Conservation (phyloP, 2,797 vertebrate species). For the Gallirallus australis region DNA sequence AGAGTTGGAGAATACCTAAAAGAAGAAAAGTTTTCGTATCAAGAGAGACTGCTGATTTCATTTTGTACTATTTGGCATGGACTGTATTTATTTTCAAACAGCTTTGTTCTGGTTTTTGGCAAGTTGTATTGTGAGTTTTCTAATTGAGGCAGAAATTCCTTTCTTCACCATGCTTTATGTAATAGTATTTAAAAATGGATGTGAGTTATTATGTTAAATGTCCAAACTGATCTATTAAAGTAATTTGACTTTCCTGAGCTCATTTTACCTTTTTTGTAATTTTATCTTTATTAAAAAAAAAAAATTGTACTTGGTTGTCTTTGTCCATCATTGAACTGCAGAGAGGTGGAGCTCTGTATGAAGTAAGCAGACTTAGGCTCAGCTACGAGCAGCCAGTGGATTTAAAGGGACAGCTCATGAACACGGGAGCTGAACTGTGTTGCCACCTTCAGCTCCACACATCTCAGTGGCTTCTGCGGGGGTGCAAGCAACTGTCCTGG, state of each 20-base stretch:
- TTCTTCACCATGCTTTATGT: constrained; percentile 85
- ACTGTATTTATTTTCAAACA: constrained; percentile 86
- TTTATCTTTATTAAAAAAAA: constrained; percentile 86
- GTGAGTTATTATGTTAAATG: constrained; percentile 84
- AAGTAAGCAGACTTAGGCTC: background rate
- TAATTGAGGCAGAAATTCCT: constrained; percentile 84
- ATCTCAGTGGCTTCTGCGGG: background rate
- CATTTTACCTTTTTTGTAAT: constrained; percentile 86
- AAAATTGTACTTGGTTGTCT: constrained; percentile 67
- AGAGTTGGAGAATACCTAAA: constrained; percentile 44
- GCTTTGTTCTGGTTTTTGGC: constrained; percentile 82
- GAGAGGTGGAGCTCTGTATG: background rate
- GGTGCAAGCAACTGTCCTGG: background rate
- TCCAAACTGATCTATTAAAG: constrained; percentile 85
- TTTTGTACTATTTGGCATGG: constrained; percentile 86
- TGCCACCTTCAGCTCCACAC: background rate
- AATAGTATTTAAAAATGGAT: constrained; percentile 87
- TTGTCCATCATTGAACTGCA: constrained; percentile 60
- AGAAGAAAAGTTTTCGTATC: constrained; percentile 72
- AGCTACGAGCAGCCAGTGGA: background rate
- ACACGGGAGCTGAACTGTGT: background rate
- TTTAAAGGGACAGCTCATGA: background rate
- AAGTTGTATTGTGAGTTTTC: constrained; percentile 85
- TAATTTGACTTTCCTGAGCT: constrained; percentile 84
- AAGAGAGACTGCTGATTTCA: constrained; percentile 80